Percentiles rank a stretch among this genome's conserved stretches.
These are phyloP conservation scores for Thecocarcelia acutangulata DNA, from an alignment of 2,888 invertebrate genomes.

Conservation along the genomic window DNA sequence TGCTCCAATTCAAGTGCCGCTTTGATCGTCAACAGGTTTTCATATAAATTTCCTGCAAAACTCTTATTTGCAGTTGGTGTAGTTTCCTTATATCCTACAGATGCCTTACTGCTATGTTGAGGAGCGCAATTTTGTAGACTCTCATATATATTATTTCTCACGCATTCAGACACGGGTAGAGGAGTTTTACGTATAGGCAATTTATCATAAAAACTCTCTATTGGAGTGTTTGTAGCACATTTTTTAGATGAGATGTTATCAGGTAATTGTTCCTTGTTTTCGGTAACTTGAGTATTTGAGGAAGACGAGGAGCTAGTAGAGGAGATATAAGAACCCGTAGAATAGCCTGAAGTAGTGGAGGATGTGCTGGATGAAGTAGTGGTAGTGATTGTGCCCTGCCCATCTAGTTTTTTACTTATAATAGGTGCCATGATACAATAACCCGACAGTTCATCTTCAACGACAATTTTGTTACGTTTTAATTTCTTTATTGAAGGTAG, in stretches of 20 bases:
- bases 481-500: slow-evolving; percentile 68
- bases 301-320: slow-evolving; percentile 73
- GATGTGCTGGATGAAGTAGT: slow-evolving; percentile 69
- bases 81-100: slow-evolving; percentile 30
- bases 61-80: slow-evolving; percentile 54
- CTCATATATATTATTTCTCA: slow-evolving; percentile 78
- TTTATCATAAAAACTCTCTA: slow-evolving; percentile 53
- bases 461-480: slow-evolving; percentile 74
- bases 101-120: slow-evolving; percentile 29
- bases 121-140: slow-evolving; percentile 72
- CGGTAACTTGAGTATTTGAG: slow-evolving; percentile 73
- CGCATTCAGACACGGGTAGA: slow-evolving; percentile 70
- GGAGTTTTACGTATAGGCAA: slow-evolving; percentile 47
- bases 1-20: slow-evolving; percentile 77
- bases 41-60: slow-evolving; percentile 77
- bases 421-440: slow-evolving; percentile 81
- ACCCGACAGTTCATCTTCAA: slow-evolving; percentile 79
- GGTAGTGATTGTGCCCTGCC: slow-evolving; percentile 21
- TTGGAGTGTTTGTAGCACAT: neutral
- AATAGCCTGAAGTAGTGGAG: slow-evolving; percentile 77
- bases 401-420: slow-evolving; percentile 69
- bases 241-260: neutral
- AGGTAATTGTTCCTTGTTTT: slow-evolving; percentile 39
- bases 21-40: slow-evolving; percentile 77
- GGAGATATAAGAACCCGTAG: slow-evolving; percentile 74